A percentile compares a stretch with the other conserved stretches of the same genome.
Conservation (phyloP, 2,797 vertebrate genomes). For the Glossophaga mutica region DNA sequence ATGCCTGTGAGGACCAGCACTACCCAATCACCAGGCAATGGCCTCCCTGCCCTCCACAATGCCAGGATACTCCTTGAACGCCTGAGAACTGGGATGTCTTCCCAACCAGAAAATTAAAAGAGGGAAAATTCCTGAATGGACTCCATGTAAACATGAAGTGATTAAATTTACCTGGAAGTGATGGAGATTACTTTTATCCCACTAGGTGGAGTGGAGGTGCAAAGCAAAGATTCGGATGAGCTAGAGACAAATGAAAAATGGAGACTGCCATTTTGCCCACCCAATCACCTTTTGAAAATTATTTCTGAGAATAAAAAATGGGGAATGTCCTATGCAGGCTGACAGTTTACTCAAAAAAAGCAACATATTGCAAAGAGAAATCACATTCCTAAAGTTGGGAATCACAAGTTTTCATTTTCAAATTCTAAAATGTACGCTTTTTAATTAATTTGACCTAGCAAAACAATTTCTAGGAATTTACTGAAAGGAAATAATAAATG, state of each 20-base stretch:
- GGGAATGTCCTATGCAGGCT: not conserved
- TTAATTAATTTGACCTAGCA: not conserved
- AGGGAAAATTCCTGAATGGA: not conserved
- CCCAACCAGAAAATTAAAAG: not conserved
- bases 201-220: not conserved
- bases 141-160: not conserved
- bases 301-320: not conserved
- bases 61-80: not conserved
- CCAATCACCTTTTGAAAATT: not conserved
- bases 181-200: not conserved
- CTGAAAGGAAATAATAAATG: not conserved
- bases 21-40: not conserved
- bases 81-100: not conserved
- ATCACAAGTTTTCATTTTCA: slow-evolving; percentile 5
- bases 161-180: not conserved
- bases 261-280: not conserved
- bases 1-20: not conserved
- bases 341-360: not conserved
- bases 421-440: not conserved
- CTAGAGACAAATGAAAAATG: not conserved
- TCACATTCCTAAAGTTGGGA: not conserved
- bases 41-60: not conserved
- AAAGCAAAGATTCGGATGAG: not conserved
- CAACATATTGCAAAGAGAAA: not conserved
- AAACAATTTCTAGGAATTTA: not conserved